Evolutionary conservation across 2,888 invertebrate species (phyloP).

Genomic region (Podotricha telesiphe): DNA sequence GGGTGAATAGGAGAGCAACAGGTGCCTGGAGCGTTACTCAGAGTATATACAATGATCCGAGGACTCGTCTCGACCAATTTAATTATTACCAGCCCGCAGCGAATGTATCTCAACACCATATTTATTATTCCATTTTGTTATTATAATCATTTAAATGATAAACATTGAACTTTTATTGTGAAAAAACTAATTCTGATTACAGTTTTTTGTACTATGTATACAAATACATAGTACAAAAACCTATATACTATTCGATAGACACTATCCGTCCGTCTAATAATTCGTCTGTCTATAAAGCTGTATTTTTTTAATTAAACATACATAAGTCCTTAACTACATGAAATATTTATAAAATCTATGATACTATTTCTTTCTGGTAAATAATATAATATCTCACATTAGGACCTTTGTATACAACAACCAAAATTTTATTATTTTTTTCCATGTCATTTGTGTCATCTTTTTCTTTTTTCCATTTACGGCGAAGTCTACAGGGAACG

Average conservation of each 20-base stretch:
- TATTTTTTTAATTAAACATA: too few relatives aligned
- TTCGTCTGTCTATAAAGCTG: too few relatives aligned
- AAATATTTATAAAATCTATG: too few relatives aligned
- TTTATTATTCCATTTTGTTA: constrained; percentile 40
- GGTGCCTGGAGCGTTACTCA: constrained; percentile 41
- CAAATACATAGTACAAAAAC: too few relatives aligned
- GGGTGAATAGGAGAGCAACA: constrained; percentile 38
- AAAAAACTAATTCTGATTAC: neutral
- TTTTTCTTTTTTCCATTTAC: constrained; percentile 6
- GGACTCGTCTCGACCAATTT: constrained; percentile 41
- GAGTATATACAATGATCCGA: constrained; percentile 41
- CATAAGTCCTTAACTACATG: too few relatives aligned
- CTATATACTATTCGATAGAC: too few relatives aligned
- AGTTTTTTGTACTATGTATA: neutral
- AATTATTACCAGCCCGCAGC: constrained; percentile 38
- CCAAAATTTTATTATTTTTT: neutral
- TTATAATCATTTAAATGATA: constrained; percentile 1
- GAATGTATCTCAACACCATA: constrained; percentile 34
- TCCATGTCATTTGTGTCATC: neutral
- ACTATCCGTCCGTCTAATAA: too few relatives aligned
- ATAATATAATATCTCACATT: neutral
- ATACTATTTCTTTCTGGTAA: too few relatives aligned
- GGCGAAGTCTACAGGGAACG: neutral
- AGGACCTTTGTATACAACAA: neutral
- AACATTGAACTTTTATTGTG: neutral